Percentiles rank a stretch among this genome's conserved stretches.
phyloP scores from a whole-genome alignment of 2,113 vertebrate genomes.

The Chaetodon trifascialis region DNA sequence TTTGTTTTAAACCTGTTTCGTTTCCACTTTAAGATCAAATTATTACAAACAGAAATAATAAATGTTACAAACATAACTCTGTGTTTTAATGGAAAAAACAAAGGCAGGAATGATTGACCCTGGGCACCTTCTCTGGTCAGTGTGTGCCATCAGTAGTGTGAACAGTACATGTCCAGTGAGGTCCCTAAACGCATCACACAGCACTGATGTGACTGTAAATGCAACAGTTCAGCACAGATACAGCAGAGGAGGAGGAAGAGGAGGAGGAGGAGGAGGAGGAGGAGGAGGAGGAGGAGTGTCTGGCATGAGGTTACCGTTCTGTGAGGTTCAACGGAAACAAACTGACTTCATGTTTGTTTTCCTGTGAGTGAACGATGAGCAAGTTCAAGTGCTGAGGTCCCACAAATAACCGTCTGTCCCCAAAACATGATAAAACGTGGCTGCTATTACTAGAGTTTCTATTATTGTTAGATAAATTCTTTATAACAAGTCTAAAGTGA shows the following conservation, averaged over 20 bases:
- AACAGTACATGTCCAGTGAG: neutral
- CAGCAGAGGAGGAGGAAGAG: neutral
- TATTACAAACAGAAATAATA: neutral
- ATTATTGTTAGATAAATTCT: neutral
- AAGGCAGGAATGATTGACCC: neutral
- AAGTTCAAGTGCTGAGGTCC: neutral
- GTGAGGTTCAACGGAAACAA: neutral
- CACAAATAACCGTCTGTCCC: neutral
- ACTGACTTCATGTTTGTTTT: neutral
- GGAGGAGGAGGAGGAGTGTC: too few relatives aligned
- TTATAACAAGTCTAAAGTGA: neutral
- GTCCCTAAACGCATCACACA: neutral
- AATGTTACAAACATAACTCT: neutral
- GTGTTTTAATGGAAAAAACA: neutral
- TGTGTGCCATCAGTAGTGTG: constrained; percentile 7
- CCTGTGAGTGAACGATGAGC: neutral
- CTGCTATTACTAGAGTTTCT: neutral
- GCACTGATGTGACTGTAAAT: neutral
- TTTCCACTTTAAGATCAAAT: neutral
- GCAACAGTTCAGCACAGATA: neutral
- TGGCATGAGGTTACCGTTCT: neutral
- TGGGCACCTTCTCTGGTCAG: neutral
- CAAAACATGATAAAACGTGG: neutral
- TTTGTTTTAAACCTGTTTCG: neutral
- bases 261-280: too few relatives aligned